Percentiles rank a stretch among this genome's conserved stretches.
Conservation (phyloP, 1,140 invertebrate species). For the Meloidogyne floridensis region DNA sequence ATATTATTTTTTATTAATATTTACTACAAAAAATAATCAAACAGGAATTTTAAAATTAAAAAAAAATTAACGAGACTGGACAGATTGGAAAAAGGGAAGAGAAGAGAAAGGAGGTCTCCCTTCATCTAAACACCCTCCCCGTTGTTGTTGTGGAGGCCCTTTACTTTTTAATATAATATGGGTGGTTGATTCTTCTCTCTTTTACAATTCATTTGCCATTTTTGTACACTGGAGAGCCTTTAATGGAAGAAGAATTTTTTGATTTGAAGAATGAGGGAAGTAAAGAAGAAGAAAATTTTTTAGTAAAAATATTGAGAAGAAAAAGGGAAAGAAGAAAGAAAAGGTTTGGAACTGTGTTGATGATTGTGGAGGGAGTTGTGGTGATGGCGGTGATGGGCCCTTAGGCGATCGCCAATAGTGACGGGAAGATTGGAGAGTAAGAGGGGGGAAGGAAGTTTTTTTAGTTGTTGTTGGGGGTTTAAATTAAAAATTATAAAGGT, state of each 20-base stretch:
- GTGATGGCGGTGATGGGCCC: conserved; percentile 14
- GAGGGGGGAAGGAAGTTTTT: neutral
- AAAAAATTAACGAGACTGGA: neutral
- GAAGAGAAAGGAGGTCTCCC: neutral
- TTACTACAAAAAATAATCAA: neutral
- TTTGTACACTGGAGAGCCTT: neutral
- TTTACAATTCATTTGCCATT: neutral
- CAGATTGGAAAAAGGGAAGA: neutral
- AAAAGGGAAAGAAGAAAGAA: neutral
- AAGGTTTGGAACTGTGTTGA: neutral
- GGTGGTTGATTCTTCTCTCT: neutral
- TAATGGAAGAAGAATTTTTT: conserved; percentile 11
- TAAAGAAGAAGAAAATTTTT: neutral
- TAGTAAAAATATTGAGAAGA: neutral
- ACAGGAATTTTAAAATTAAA: conserved; percentile 10
- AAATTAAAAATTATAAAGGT: neutral
- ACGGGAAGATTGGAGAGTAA: conserved; percentile 18
- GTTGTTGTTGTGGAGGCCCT: neutral
- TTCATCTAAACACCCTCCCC: neutral
- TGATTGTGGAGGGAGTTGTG: conserved; percentile 12
- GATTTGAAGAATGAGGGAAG: conserved; percentile 15
- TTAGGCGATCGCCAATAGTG: conserved; percentile 20
- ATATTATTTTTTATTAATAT: neutral
- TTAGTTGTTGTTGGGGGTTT: neutral
- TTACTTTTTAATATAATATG: too few species aligned